These are phyloP conservation scores for Apodemus agrarius DNA, from an alignment of 2,797 vertebrate genomes.

Conservation along the genomic window DNA sequence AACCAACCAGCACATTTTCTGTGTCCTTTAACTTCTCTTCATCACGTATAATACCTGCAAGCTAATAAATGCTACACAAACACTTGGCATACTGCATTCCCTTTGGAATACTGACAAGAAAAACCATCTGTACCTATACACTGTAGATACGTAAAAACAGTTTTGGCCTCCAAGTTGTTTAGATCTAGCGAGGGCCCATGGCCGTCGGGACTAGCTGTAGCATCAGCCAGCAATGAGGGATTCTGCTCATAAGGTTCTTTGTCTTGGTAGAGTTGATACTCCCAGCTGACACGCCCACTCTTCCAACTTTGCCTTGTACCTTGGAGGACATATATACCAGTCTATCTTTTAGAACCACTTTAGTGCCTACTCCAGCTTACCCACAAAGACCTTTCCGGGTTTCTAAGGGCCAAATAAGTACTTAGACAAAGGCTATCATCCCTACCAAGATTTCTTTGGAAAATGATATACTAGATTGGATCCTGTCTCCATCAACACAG, in stretches of 20 bases:
- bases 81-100: too few relatives aligned
- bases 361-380: not conserved
- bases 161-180: not conserved
- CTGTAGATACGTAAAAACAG: not conserved
- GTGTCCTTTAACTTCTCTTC: too few relatives aligned
- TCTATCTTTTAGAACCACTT: accelerated
- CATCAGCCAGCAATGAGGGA: not conserved
- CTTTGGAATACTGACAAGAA: not conserved
- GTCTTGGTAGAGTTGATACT: accelerated
- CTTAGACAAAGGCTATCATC: not conserved
- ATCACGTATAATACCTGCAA: not conserved
- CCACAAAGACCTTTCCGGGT: not conserved
- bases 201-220: not conserved
- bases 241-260: not conserved
- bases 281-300: too few relatives aligned
- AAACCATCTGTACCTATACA: not conserved
- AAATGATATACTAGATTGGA: not conserved
- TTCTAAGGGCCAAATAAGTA: not conserved
- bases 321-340: not conserved
- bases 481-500: not conserved
- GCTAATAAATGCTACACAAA: too few relatives aligned
- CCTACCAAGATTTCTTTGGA: not conserved
- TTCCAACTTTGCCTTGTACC: not conserved
- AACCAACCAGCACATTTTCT: not conserved
- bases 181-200: not conserved